Evolutionary conservation across 2,888 invertebrate genomes (phyloP), one percentile per base, ranked within the genome.

Genomic region (Mythimna loreyi): DNA sequence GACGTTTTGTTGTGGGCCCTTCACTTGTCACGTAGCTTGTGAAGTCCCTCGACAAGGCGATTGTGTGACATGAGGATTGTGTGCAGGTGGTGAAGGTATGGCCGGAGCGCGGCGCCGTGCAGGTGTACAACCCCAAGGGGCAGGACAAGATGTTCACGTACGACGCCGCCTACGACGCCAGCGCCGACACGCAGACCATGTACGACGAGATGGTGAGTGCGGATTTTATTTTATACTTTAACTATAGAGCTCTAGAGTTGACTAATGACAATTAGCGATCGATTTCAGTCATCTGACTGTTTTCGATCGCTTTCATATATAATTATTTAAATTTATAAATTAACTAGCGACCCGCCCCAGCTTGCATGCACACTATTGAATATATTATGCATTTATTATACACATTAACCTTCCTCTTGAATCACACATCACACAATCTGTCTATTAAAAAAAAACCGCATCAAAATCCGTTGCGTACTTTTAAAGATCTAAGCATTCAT

Each of bases 141-240:
- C 97, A 97, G 88, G 98, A 98, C 82, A 99, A 99, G 94, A 97
- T 98, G 81, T 99, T 99, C 95, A 99, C 99, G 0, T 99, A 99
- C 96, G 99, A 99, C 95, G 98, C 99, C 43, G 99, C 99, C 8
- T 99, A 99, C 96, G 99, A 99, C 95, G 97, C 97, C 96, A 96
- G 97, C 84, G 98, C 99, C 1, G 97, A 97, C 84, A 99, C 99
- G 91, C 97, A 98, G 88, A 98, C 98, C 82, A 95, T 99, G 33
- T 99, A 99, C 95, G 99, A 99, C 92, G 99, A 99, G 93, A 98
- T 99, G 81, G 99, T 96, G 77, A 94, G 93, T 83, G 13, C 83
- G 40, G 8, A 47, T 19, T 58, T 16, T 25, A 28, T 49, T 49
- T 49, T 49, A 49, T 23, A 49, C 11, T 49, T 49, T 49, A 13